Percentiles rank a stretch among this genome's conserved stretches.
These are phyloP conservation scores for Allacma fusca DNA, from an alignment of 2,888 invertebrate species.

Conservation along the genomic window DNA sequence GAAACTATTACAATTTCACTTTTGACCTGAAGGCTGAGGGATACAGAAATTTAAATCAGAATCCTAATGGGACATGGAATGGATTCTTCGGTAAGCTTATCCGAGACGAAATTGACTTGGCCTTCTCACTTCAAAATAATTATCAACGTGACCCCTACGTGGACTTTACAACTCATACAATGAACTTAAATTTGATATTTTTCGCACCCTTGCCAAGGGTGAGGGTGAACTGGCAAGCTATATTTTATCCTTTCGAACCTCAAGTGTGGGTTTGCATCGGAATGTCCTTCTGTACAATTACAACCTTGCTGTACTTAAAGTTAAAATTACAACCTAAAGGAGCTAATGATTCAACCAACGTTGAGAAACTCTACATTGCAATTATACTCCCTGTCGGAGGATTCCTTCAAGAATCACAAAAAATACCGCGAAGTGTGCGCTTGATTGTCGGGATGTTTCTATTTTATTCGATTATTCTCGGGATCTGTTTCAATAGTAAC, in stretches of 20 bases:
- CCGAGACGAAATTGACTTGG: background rate
- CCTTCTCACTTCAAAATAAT: background rate
- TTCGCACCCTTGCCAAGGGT: background rate
- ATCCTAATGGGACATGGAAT: constrained; percentile 20
- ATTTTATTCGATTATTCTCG: constrained; percentile 16
- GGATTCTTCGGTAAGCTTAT: background rate
- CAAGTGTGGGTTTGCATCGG: background rate
- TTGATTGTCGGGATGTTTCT: background rate
- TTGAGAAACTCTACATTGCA: background rate
- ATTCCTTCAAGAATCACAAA: background rate
- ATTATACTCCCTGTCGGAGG: background rate
- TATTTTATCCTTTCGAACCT: constrained; percentile 20
- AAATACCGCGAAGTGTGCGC: background rate
- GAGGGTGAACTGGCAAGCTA: constrained; percentile 16
- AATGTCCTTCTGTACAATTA: background rate
- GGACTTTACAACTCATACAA: background rate
- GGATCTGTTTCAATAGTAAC: background rate
- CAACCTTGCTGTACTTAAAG: no score
- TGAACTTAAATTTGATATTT: background rate
- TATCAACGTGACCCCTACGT: background rate
- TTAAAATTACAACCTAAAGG: no score
- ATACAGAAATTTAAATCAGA: background rate
- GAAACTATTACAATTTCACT: background rate
- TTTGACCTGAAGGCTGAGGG: background rate
- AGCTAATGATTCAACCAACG: no score